Evolutionary conservation across 2,888 invertebrate species (phyloP).

Genomic region (Syritta pipiens): DNA sequence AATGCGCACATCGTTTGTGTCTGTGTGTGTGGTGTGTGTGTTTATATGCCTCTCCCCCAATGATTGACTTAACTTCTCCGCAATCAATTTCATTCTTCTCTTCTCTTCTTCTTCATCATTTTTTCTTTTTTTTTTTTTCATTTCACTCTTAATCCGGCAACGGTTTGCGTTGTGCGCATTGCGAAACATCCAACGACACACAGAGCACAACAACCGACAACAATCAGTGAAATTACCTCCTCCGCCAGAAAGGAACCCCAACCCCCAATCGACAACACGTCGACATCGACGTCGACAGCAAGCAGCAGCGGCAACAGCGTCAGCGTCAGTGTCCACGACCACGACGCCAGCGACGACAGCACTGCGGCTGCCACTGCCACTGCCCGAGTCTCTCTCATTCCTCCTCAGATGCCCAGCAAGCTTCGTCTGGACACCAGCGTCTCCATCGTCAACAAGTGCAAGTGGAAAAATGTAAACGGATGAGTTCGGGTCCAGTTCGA

Average conservation of each 20-base stretch:
- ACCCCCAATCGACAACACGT: neutral
- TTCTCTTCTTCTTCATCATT: constrained; percentile 1
- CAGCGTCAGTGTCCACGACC: neutral
- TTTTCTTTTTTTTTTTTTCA: constrained; percentile 44
- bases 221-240: constrained; percentile 67
- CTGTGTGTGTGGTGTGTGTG: too few relatives aligned
- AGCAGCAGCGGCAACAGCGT: constrained; percentile 1
- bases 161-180: constrained; percentile 65
- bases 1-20: constrained; percentile 68
- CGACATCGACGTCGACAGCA: constrained; percentile 18
- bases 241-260: constrained; percentile 56
- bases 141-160: constrained; percentile 66
- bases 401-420: constrained; percentile 63
- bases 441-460: constrained; percentile 66
- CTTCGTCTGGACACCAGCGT: constrained; percentile 58
- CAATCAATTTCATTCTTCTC: constrained; percentile 62
- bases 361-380: constrained; percentile 26
- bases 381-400: constrained; percentile 49
- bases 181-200: constrained; percentile 62
- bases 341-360: constrained; percentile 17
- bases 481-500: constrained; percentile 44
- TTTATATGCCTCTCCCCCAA: constrained; percentile 53
- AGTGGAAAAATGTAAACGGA: constrained; percentile 68
- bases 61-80: constrained; percentile 65
- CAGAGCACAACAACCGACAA: constrained; percentile 67